These are phyloP conservation scores for Girardinus metallicus DNA, from an alignment of 2,797 vertebrate species.

Conservation along the genomic window DNA sequence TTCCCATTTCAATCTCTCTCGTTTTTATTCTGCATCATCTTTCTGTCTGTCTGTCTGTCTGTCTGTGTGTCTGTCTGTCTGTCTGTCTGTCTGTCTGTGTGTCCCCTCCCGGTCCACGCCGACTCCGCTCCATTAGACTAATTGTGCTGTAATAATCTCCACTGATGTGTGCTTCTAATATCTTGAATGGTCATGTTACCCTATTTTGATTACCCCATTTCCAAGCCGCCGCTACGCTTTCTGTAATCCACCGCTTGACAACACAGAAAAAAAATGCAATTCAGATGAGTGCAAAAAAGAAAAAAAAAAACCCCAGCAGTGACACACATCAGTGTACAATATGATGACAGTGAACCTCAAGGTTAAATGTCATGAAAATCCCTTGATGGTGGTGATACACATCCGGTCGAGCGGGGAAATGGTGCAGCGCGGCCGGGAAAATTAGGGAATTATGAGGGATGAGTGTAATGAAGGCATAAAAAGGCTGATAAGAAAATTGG, in stretches of 20 bases:
- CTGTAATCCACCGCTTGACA: slow-evolving; percentile 76
- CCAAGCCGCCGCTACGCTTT: slow-evolving; percentile 64
- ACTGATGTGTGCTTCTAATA: slow-evolving; percentile 83
- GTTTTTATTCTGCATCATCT: slow-evolving; percentile 21
- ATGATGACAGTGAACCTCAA: slow-evolving; percentile 71
- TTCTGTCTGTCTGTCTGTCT: not conserved
- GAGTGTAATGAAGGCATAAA: slow-evolving; percentile 18
- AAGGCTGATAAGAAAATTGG: slow-evolving; percentile 1
- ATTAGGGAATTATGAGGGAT: slow-evolving; percentile 38
- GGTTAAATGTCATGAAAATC: slow-evolving; percentile 74
- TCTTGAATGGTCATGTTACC: slow-evolving; percentile 80
- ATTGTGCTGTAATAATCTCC: slow-evolving; percentile 85
- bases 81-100: slow-evolving; percentile 5
- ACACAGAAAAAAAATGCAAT: slow-evolving; percentile 70
- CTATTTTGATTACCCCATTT: slow-evolving; percentile 85
- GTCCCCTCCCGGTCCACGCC: slow-evolving; percentile 64
- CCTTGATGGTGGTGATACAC: slow-evolving; percentile 55
- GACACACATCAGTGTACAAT: slow-evolving; percentile 68
- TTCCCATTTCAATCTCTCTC: slow-evolving; percentile 74
- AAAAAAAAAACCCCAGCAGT: slow-evolving; percentile 21
- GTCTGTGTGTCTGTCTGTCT: not conserved
- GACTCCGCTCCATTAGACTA: slow-evolving; percentile 84
- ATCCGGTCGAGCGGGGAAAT: slow-evolving; percentile 32
- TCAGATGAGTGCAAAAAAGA: slow-evolving; percentile 73
- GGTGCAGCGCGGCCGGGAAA: slow-evolving; percentile 20